Conservation (phyloP, 2,888 invertebrate species). For the Baronia brevicornis region DNA sequence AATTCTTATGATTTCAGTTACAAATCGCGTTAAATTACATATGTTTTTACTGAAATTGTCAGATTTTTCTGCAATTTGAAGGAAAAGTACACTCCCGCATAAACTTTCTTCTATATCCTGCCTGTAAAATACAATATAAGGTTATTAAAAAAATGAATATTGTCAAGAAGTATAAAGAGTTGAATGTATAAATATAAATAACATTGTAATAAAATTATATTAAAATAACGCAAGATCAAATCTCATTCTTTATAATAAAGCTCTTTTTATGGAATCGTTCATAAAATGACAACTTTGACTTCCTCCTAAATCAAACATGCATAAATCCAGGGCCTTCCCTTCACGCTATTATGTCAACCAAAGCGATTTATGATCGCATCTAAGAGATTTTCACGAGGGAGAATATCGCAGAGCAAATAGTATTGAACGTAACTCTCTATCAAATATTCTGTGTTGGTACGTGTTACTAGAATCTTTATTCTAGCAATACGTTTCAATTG, state of each 20-base stretch:
- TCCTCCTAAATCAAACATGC: constrained; percentile 66
- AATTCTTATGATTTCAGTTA: no score
- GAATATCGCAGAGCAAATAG: constrained; percentile 56
- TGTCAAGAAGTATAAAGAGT: no score
- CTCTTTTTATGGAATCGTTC: constrained; percentile 12
- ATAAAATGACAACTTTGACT: constrained; percentile 47
- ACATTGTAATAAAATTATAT: background rate
- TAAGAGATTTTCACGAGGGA: constrained; percentile 63
- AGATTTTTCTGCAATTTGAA: no score
- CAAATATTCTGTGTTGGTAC: constrained; percentile 29
- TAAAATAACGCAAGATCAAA: no score
- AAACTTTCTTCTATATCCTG: no score
- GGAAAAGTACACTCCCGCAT: no score
- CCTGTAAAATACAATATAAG: no score
- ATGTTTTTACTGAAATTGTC: no score
- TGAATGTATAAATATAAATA: no score
- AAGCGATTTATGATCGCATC: constrained; percentile 70
- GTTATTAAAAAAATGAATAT: no score
- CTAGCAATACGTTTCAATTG: constrained; percentile 2
- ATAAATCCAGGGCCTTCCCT: constrained; percentile 67
- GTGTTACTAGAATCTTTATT: constrained; percentile 8
- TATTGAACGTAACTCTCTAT: constrained; percentile 34
- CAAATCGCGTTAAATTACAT: no score
- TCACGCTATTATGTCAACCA: constrained; percentile 70
- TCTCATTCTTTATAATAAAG: no score